Base-by-base conservation (phyloP, 37 sponge, comb jelly and placozoan genomes). In the Axinella damicornis region DNA sequence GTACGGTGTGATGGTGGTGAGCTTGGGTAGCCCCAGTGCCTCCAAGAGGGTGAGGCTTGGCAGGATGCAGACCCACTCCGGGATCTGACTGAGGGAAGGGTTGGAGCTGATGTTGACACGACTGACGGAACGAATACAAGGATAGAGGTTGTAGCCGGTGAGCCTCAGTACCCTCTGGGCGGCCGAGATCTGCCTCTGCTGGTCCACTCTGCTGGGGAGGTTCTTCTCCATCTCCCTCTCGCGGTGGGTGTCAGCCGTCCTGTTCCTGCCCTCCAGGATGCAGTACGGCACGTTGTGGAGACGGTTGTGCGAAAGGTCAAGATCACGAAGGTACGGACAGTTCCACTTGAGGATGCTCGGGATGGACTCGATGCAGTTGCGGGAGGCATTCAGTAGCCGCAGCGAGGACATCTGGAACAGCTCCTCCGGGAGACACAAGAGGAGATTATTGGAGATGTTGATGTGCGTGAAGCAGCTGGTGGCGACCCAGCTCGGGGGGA, bases 1-100 rank as follows among this genome's bases (percentile, higher is more conserved):
- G 41, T 89, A 53, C 1, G 91, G 89, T 41, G 90, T 80, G 30
- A 93, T 73, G 21, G 57, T 33, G 53, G 72, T 74, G 11, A 93
- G 46, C 11, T 61, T 73, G 17, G 94, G 88, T 0, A 84, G 69
- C 27, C 65, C 71, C 39, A 36, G 31, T 69, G 89, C 46, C 46
- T 93, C 83, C 30, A 93, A 83, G 24, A 85, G 81, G 31, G 63
- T 85, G 53, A 93, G 90, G 53, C 81, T 58, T 22, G 94, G 90
- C 41, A 93, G 69, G 62, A 88, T 62, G 69, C 91, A 88, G 30
- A 93, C 86, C 94, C 94, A 93, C 74, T 86, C 90, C 0, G 94
- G 94, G 20, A 93, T 31, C 61, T 81, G 76, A 24, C 74, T 76
- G 25, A 93, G 83, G 2, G 40, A 52, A 21, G 86, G 31, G 65